These are phyloP conservation scores for Habroteleia sp. DNA, from an alignment of 2,888 invertebrate genomes.

Conservation along the genomic window DNA sequence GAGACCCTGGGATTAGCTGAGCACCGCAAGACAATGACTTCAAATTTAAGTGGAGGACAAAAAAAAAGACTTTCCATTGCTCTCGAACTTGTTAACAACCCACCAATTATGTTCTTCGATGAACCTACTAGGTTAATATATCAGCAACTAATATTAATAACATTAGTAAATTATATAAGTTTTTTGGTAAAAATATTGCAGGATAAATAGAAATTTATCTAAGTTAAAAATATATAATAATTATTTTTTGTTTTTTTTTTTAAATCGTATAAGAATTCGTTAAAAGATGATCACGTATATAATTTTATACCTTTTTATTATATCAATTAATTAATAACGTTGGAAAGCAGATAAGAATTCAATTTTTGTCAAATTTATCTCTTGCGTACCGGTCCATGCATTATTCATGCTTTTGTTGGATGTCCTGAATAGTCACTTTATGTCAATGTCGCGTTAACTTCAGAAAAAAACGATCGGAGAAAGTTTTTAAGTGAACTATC, in stretches of 20 bases:
- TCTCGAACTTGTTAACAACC: constrained; percentile 96
- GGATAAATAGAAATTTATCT: too few relatives aligned
- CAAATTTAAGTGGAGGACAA: constrained; percentile 96
- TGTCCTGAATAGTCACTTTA: background rate
- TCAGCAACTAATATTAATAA: too few relatives aligned
- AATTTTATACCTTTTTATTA: too few relatives aligned
- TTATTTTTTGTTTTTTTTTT: too few relatives aligned
- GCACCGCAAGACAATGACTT: constrained; percentile 93
- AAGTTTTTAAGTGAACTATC: constrained; percentile 1
- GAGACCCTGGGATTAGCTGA: constrained; percentile 93
- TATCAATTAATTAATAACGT: too few relatives aligned
- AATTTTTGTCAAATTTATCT: constrained; percentile 15
- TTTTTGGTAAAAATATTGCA: too few relatives aligned
- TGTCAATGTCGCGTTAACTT: background rate
- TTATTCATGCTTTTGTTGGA: constrained; percentile 19
- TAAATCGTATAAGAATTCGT: too few relatives aligned
- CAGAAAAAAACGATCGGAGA: background rate
- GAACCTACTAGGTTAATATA: constrained; percentile 90
- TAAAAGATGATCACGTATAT: too few relatives aligned
- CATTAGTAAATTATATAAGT: too few relatives aligned
- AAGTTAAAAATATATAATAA: too few relatives aligned
- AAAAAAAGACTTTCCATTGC: constrained; percentile 97
- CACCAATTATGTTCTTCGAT: constrained; percentile 98
- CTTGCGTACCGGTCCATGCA: background rate
- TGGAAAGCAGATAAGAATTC: too few relatives aligned